phyloP scores from a whole-genome alignment of 1,140 invertebrate genomes.

The Pseudomyrmex cubaensis region DNA sequence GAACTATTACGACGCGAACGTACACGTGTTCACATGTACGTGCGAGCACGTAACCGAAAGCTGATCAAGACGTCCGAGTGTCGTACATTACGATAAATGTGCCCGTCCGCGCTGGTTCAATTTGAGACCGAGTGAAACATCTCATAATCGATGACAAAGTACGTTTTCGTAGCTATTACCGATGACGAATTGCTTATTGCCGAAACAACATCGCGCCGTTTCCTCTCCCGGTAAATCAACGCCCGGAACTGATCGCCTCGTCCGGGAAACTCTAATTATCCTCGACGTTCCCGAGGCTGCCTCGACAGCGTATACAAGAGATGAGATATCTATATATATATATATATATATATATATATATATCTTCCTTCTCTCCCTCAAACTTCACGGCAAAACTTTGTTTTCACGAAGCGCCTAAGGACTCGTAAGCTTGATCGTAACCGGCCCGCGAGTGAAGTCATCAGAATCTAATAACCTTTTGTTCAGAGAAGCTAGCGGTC shows the following conservation, averaged over 20 bases:
- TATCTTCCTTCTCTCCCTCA: background rate
- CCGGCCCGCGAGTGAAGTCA: slow-evolving; percentile 21
- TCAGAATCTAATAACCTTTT: slow-evolving; percentile 69
- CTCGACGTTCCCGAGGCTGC: slow-evolving; percentile 20
- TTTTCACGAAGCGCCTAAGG: slow-evolving; percentile 39
- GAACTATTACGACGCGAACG: background rate
- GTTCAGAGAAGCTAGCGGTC: slow-evolving; percentile 9
- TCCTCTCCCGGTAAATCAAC: slow-evolving; percentile 33
- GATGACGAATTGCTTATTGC: slow-evolving; percentile 52
- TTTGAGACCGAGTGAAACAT: slow-evolving; percentile 30
- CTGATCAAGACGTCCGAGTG: slow-evolving; percentile 28
- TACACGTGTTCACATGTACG: no score
- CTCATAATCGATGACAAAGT: slow-evolving; percentile 54
- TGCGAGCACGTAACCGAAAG: background rate
- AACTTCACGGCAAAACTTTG: slow-evolving; percentile 39
- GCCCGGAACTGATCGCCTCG: slow-evolving; percentile 11
- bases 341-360: no score
- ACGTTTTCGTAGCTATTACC: slow-evolving; percentile 47
- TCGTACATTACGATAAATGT: slow-evolving; percentile 33
- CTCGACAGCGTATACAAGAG: background rate
- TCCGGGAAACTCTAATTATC: slow-evolving; percentile 46
- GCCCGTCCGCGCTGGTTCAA: slow-evolving; percentile 16
- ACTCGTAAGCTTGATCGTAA: slow-evolving; percentile 28
- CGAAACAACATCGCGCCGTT: slow-evolving; percentile 41
- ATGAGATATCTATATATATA: slow-evolving; percentile 20